Percentiles rank a stretch among this genome's conserved stretches.
These are phyloP conservation scores for Pseudomyrmex gracilis DNA, from an alignment of 1,140 invertebrate genomes.

Conservation along the genomic window DNA sequence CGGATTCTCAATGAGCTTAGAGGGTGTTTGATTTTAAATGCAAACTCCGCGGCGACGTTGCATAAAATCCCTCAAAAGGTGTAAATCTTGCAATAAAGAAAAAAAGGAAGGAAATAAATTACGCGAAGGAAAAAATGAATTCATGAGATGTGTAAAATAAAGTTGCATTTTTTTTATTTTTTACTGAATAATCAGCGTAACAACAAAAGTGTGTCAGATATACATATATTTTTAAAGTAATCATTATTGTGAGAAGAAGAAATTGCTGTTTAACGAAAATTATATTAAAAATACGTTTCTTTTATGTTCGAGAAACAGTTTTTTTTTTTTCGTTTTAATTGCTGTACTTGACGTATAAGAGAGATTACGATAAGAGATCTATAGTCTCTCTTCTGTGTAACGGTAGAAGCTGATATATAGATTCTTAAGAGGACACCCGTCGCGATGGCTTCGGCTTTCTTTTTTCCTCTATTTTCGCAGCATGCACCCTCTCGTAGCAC, in stretches of 20 bases:
- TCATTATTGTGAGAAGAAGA: background rate
- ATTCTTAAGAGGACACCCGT: constrained; percentile 15
- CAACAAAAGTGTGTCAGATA: background rate
- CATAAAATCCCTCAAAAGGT: constrained; percentile 13
- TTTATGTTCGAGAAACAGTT: background rate
- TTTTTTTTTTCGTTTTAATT: background rate
- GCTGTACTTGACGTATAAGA: no score
- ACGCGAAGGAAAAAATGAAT: no score
- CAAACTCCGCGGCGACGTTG: background rate
- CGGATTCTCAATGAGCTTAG: constrained; percentile 22
- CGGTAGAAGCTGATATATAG: constrained; percentile 34
- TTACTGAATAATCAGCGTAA: no score
- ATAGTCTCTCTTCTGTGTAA: background rate
- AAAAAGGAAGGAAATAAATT: background rate
- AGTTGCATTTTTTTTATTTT: no score
- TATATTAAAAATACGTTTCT: background rate
- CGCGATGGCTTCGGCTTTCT: background rate
- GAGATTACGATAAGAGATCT: no score
- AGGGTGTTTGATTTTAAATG: constrained; percentile 27
- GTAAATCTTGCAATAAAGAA: background rate
- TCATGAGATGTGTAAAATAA: no score
- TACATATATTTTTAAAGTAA: background rate
- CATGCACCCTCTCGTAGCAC: constrained; percentile 55
- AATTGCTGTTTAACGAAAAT: background rate
- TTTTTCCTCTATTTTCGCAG: constrained; percentile 30